phyloP scores from a whole-genome alignment of 2,888 invertebrate genomes.

The Cheiracanthium punctorium region DNA sequence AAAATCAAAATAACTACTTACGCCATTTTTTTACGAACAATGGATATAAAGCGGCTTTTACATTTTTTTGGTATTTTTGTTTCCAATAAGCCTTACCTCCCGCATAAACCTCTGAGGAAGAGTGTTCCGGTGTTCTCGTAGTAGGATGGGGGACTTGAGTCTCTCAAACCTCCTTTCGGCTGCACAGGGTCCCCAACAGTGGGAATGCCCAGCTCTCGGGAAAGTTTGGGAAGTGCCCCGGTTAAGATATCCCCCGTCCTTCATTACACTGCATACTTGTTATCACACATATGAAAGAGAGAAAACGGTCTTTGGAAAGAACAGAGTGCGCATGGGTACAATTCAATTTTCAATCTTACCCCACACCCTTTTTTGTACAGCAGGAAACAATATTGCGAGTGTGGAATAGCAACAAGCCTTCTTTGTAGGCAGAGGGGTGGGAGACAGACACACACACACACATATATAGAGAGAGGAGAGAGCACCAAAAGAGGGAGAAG shows the following conservation, averaged over 20 bases:
- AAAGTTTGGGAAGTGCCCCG: not conserved
- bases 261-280: not conserved
- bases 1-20: slow-evolving; percentile 10
- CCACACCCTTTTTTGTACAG: not conserved
- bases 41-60: not conserved
- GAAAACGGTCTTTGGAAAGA: slow-evolving; percentile 6
- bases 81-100: slow-evolving; percentile 17
- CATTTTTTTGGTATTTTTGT: too few species aligned
- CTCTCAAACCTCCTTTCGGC: not conserved
- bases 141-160: not conserved
- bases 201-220: slow-evolving; percentile 10
- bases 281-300: slow-evolving; percentile 2
- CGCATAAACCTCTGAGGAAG: not conserved
- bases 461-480: too few species aligned
- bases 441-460: too few species aligned
- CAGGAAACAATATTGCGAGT: not conserved
- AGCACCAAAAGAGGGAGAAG: not conserved
- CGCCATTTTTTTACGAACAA: not conserved
- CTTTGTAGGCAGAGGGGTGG: not conserved
- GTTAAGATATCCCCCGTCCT: not conserved
- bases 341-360: not conserved
- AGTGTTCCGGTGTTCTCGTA: too few species aligned
- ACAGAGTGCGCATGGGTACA: not conserved
- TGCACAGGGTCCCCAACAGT: not conserved
- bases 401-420: not conserved